Conservation (phyloP, 2,888 invertebrate species). For the Archips xylosteana region DNA sequence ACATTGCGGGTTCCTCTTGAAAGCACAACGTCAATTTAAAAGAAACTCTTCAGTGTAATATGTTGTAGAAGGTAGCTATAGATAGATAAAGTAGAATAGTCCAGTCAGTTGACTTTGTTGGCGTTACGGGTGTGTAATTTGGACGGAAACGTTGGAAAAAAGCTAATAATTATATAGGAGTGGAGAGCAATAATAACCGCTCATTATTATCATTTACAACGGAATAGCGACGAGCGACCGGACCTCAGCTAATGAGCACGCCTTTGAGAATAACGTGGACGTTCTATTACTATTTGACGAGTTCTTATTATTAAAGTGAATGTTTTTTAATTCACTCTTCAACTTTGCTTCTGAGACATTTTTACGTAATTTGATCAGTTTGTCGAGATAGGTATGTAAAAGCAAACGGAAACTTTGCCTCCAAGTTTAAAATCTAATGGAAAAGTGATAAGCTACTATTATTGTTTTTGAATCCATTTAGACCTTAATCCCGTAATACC, state of each 20-base stretch:
- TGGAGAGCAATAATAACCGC: conserved; percentile 71
- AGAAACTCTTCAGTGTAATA: conserved; percentile 12
- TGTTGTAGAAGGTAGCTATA: neutral
- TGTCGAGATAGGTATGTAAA: too few relatives aligned
- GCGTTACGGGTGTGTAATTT: conserved; percentile 63
- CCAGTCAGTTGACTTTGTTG: conserved; percentile 23
- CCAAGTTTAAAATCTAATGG: too few relatives aligned
- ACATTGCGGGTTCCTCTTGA: conserved; percentile 4
- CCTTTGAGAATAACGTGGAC: conserved; percentile 54
- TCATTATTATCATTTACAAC: conserved; percentile 75
- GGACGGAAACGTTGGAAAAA: conserved; percentile 74
- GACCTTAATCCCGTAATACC: conserved; percentile 2
- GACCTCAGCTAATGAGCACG: conserved; percentile 66
- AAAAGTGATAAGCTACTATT: neutral
- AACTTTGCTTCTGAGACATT: too few relatives aligned
- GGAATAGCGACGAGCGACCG: conserved; percentile 51
- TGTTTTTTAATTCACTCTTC: neutral
- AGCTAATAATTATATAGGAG: conserved; percentile 75
- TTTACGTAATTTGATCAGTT: too few relatives aligned
- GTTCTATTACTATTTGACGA: conserved; percentile 17
- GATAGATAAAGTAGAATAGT: conserved; percentile 4
- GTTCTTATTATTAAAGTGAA: neutral
- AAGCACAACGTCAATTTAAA: neutral
- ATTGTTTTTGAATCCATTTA: neutral
- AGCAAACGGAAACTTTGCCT: too few relatives aligned